Base-by-base conservation (phyloP, 2,113 vertebrate species). In the Sakesphorus luctuosus region DNA sequence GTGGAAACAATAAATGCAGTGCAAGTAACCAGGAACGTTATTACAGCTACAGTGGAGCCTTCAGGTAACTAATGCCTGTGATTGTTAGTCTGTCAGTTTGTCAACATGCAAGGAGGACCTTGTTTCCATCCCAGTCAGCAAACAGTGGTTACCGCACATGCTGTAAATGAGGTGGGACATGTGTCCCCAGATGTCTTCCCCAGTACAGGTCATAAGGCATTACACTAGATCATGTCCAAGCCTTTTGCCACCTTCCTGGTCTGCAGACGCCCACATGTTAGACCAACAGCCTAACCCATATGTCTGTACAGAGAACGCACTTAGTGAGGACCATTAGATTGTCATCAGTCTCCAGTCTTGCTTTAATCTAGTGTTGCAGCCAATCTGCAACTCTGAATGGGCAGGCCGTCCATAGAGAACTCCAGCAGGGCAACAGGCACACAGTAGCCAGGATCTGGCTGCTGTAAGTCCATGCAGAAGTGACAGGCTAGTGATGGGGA, bases 21-120 rank as follows among this genome's bases (percentile, higher is more conserved):
- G 98, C 98, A 85, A 99, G 97, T 89, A 98, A 96, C 79, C 98
- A 98, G 92, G 99, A 99, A 92, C 96, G 89, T 43, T 99, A 98
- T 18, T 99, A 99, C 15, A 98, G 98, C 55, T 98, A 99, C 94
- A 91, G 96, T 0, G 99, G 99, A 31, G 99, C 99, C 86, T 99
- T 99, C 98, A 99, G 99, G 99, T 99, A 98, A 80, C 11, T 16
- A 33, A 40, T 29, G 26, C 3, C 11, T 8, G 3, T 0, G 1
- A 18, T 36, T 46, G 36, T 44, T 36, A 44, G 24, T 35, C 36
- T 77, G n/a, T 61, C 74, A 76, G 74, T n/a, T 50, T 74, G 33
- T 55, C 74, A 46, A 29, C 59, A 36, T 9, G 44, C 65, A 29
- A 40, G 25, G 58, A 89, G 40, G 46, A 65, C 25, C 20, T 62